Base-by-base conservation (phyloP, 2,113 vertebrate genomes). In the Anguilla japonica region DNA sequence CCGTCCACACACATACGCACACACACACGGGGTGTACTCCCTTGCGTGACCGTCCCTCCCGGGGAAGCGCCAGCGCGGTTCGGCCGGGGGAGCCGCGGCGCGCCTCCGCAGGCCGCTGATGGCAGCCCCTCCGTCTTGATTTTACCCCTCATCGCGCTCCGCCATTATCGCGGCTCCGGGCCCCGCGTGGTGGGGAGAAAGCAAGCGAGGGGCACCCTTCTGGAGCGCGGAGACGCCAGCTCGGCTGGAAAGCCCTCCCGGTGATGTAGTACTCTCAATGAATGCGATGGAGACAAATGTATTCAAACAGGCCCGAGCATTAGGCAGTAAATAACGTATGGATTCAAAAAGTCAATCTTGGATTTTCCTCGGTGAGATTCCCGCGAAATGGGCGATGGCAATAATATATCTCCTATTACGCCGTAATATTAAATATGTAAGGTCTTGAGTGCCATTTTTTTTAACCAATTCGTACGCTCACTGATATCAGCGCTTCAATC, bases 101-200 rank as follows among this genome's bases (percentile, higher is more conserved):
- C 63, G 90, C 88, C 95, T 98, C 79, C 97, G 92, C 91, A 99
- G 94, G 2, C 86, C 90, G 20, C 97, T 95, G 87, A 94, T 87
- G 0, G 89, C 91, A 39, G 90, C 56, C 26, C 83, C 39, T 26
- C 93, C 94, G 82, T 91, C 94, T 7, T 94, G 93, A 40, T 94
- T 93, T 67, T 91, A 94, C 81, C 95, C 95, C 89, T 96, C 97
- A 84, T 96, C 93, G 92, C 98, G 98, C 40, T 71, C 94, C 75
- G 97, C 97, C 83, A 96, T 92, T 79, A 99, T 96, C 93, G 90
- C 96, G 89, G 98, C 98, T 93, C 95, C 97, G 4, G 98, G 99
- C 63, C 93, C 96, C 97, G 93, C 13, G 34, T 81, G 79, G 26
- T 18, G 34, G 29, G 26, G 60, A 0, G 63, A 46, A 83, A 85